Conservation (phyloP, 2,113 vertebrate species). For the Macrotis lagotis region DNA sequence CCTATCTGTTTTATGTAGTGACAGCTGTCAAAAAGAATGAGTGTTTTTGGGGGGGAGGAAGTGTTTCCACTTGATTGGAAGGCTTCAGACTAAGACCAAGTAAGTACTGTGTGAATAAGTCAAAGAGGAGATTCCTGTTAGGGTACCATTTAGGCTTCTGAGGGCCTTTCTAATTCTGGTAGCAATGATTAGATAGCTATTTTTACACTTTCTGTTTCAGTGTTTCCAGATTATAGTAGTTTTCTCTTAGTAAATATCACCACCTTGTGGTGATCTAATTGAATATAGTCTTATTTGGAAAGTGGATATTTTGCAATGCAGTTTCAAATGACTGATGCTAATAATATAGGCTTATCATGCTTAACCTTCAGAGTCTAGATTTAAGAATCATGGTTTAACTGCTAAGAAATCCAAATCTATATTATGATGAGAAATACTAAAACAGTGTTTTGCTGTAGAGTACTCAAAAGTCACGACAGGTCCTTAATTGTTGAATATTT, state of each 20-base stretch:
- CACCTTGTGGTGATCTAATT: constrained; percentile 67
- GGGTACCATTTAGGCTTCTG: not conserved
- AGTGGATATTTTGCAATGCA: not conserved
- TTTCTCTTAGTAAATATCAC: constrained; percentile 55
- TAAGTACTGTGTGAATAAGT: not conserved
- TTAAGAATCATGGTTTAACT: not conserved
- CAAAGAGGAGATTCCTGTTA: not conserved
- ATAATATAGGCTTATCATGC: not conserved
- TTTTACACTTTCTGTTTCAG: not conserved
- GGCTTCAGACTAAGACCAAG: not conserved
- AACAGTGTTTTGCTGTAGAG: not conserved
- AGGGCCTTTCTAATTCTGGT: not conserved
- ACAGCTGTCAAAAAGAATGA: not conserved
- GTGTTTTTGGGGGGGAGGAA: not conserved
- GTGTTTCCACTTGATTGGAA: not conserved
- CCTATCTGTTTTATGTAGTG: not conserved
- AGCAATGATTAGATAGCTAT: not conserved
- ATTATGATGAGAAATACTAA: not conserved
- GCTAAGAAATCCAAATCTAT: not conserved
- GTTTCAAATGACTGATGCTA: not conserved
- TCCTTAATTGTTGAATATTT: not conserved
- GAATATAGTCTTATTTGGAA: not conserved
- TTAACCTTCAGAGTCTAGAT: not conserved
- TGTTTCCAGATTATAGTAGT: not conserved
- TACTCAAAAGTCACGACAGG: not conserved